phyloP scores from a whole-genome alignment of 2,888 invertebrate species.

The Ophion ellenae region DNA sequence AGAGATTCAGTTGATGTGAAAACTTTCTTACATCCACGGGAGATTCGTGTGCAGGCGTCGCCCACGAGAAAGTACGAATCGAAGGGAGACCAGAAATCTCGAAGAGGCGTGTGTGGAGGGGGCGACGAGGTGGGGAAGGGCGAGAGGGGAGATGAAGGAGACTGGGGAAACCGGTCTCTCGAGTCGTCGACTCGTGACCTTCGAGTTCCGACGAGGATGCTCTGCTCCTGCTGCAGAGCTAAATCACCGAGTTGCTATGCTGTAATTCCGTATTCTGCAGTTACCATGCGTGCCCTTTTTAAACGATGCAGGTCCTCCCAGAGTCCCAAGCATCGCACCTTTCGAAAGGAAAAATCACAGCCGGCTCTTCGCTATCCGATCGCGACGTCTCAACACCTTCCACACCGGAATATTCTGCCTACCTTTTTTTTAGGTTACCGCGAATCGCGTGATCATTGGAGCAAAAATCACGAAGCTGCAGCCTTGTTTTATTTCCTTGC shows the following conservation, averaged over 20 bases:
- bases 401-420: constrained; percentile 20
- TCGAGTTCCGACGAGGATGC: constrained; percentile 76
- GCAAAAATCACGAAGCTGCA: background rate
- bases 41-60: constrained; percentile 28
- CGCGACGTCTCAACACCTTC: constrained; percentile 30
- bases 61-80: constrained; percentile 25
- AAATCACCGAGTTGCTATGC: constrained; percentile 57
- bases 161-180: constrained; percentile 76
- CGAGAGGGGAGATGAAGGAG: constrained; percentile 42
- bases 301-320: constrained; percentile 51
- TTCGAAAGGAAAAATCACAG: constrained; percentile 70
- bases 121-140: constrained; percentile 5
- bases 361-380: constrained; percentile 58
- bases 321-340: constrained; percentile 66
- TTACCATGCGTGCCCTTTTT: constrained; percentile 68
- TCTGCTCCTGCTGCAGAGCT: constrained; percentile 60
- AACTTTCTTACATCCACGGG: constrained; percentile 27
- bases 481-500: background rate
- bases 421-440: background rate
- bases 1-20: constrained; percentile 58
- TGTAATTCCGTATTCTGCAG: constrained; percentile 63
- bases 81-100: constrained; percentile 39
- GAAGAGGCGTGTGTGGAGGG: constrained; percentile 24
- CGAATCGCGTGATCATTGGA: background rate
- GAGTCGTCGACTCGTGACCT: constrained; percentile 83